A percentile compares a stretch with the other conserved stretches of the same genome.
phyloP scores from a whole-genome alignment of 2,113 vertebrate genomes.

The Mus spicilegus region DNA sequence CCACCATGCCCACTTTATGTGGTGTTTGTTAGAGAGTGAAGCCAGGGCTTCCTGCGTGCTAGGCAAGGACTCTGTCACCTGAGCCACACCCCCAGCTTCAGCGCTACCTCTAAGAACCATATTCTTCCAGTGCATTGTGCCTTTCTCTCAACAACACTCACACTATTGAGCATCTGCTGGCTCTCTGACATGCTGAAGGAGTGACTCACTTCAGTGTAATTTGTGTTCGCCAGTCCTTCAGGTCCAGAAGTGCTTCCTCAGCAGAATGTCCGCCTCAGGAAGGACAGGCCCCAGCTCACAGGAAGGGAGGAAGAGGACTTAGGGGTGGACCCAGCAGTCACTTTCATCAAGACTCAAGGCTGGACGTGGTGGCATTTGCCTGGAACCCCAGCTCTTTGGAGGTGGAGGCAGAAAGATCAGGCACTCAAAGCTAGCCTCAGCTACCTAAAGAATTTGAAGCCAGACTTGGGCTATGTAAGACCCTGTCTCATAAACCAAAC shows the following conservation, averaged over 20 bases:
- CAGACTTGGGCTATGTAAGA: not conserved
- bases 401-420: not conserved
- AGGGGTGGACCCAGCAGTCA: not conserved
- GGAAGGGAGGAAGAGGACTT: not conserved
- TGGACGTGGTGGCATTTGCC: not conserved
- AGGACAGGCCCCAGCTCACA: not conserved
- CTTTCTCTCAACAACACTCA: not conserved
- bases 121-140: not conserved
- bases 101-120: not conserved
- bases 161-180: not conserved
- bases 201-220: not conserved
- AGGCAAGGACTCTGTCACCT: not conserved
- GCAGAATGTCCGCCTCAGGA: not conserved
- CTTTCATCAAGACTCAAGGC: not conserved
- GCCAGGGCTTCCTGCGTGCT: not conserved
- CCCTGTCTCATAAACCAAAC: not conserved
- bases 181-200: not conserved
- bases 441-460: not conserved
- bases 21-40: not conserved
- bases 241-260: not conserved
- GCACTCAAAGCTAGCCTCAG: not conserved
- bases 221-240: not conserved
- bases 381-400: not conserved
- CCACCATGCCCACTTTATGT: not conserved
- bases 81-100: not conserved